Conservation (phyloP, 2,888 invertebrate genomes). For the Heliconius cydno region DNA sequence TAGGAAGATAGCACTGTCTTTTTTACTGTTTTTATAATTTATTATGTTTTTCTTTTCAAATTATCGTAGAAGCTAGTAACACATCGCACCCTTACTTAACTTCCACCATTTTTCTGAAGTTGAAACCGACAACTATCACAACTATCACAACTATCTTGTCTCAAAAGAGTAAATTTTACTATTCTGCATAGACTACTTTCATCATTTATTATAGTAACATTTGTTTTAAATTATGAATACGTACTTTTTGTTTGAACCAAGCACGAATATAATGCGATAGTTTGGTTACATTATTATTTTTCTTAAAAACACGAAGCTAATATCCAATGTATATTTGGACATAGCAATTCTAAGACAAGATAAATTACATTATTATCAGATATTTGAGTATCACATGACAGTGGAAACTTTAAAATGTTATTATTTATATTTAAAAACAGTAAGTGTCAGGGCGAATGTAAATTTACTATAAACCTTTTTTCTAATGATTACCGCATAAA, state of each 20-base stretch:
- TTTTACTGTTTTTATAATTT: too few relatives aligned
- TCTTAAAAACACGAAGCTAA: not conserved
- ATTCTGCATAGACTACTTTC: too few relatives aligned
- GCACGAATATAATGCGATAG: not conserved
- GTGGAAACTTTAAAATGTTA: not conserved
- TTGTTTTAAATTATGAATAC: not conserved
- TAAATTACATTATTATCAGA: constrained; percentile 4
- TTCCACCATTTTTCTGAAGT: not conserved
- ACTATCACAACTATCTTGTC: not conserved
- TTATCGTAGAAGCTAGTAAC: too few relatives aligned
- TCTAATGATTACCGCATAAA: not conserved
- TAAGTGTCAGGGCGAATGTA: not conserved
- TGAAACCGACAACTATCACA: not conserved
- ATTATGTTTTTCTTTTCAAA: too few relatives aligned
- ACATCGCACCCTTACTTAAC: not conserved
- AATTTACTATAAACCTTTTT: not conserved
- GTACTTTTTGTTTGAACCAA: not conserved
- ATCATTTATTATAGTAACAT: too few relatives aligned
- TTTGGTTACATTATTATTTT: not conserved
- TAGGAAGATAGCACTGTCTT: too few relatives aligned
- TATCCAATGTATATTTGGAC: not conserved
- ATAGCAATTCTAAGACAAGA: not conserved
- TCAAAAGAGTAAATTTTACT: too few relatives aligned
- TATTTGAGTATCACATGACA: not conserved
- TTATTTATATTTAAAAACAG: not conserved